Base-by-base conservation (phyloP, 2,888 invertebrate species). In the Cheilosia vernalis region DNA sequence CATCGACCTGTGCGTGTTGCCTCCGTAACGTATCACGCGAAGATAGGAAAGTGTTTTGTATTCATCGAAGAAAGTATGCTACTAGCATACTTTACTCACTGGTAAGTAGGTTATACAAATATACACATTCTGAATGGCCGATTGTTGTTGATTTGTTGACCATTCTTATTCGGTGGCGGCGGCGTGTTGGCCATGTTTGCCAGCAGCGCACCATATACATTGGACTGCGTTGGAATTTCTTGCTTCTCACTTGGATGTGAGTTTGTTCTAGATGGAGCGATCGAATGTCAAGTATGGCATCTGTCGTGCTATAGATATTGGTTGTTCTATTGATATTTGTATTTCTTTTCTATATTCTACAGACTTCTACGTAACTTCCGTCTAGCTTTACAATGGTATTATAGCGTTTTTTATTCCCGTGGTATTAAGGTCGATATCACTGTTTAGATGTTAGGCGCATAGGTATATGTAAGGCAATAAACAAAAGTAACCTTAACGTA, bases 121-220 rank as follows among this genome's bases (percentile, higher is more conserved):
- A 79, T 69, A 69, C 63, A 63, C 49, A 67, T 51, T 21, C 63
- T 53, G 67, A 78, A 83, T 79, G 73, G 79, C 58, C 83, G 64
- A 79, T 84, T 78, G 83, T 74, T 79, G 67, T 79, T 64, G 60
- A 42, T 61, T 73, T 61, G 73, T 73, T 72, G 72, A 63, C 66
- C 78, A 73, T 78, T 78, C 78, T 78, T 67, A 42, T 37, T 66
- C 55, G 63, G 30, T 15, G 53, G n/a, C 47, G 37, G 13, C 17
- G 49, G 15, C 47, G 73, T 44, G 33, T 40, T 76, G 42, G 40
- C 67, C 70, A 40, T 77, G 15, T 82, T 76, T 70, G 82, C 53
- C 47, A 69, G 56, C 51, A 44, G 30, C 51, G 44, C 47, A 61
- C 17, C 37, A 60, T 72, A 66, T 78, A 61, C 67, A 51, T 27